A percentile compares a stretch with the other conserved stretches of the same genome.
phyloP scores from a whole-genome alignment of 2,113 vertebrate genomes.

The Oncorhynchus tshawytscha region DNA sequence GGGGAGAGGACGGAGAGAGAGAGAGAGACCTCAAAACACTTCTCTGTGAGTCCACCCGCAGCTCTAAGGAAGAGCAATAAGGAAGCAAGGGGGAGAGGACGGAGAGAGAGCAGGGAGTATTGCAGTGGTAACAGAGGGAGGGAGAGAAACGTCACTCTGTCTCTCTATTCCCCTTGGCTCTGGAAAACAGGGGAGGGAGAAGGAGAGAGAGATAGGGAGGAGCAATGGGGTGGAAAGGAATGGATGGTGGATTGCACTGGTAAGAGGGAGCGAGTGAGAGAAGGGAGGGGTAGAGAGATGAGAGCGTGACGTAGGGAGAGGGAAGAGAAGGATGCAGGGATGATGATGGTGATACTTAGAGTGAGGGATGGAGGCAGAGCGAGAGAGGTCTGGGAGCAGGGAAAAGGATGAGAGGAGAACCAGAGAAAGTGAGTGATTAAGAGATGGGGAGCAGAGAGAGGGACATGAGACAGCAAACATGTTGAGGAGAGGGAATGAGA shows the following conservation, averaged over 20 bases:
- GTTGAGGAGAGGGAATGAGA: conserved; percentile 24
- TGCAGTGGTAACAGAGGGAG: neutral
- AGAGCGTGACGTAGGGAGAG: neutral
- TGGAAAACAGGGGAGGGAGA: conserved; percentile 48
- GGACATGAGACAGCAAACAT: conserved; percentile 1
- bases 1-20: neutral
- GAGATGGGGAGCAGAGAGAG: conserved; percentile 34
- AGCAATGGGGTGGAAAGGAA: conserved; percentile 22
- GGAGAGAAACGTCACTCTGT: conserved; percentile 42
- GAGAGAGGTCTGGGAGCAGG: conserved; percentile 28
- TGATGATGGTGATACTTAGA: neutral
- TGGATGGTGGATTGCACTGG: neutral
- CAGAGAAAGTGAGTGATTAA: conserved; percentile 16
- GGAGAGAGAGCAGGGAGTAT: neutral
- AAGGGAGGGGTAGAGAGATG: conserved; percentile 27
- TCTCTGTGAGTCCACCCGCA: too few species aligned
- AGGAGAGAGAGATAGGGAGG: conserved; percentile 17
- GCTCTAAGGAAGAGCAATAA: too few species aligned
- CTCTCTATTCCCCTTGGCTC: conserved; percentile 53
- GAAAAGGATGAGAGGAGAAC: conserved; percentile 29
- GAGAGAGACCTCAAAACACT: too few species aligned
- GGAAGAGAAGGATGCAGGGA: conserved; percentile 22
- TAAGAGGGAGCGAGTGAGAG: conserved; percentile 10
- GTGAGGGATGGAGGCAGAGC: conserved; percentile 20
- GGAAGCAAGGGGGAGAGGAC: neutral